Base-by-base conservation (phyloP, 2,113 vertebrate species). In the Thomomys bottae region DNA sequence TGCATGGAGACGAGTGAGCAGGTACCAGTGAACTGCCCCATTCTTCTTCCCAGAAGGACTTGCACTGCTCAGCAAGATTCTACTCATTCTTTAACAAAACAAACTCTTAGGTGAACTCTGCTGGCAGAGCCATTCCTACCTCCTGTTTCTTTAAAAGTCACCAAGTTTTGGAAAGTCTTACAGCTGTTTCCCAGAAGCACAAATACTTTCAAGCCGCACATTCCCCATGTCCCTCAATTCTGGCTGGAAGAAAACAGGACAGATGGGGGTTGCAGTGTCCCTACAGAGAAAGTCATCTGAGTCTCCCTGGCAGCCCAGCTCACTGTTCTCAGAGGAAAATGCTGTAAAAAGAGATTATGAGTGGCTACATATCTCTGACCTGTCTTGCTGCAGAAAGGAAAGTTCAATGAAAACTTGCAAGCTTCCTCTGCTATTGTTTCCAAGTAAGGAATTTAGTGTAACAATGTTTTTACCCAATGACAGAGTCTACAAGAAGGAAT, bases 241-340 rank as follows among this genome's bases (percentile, higher is more conserved):
- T 71, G 82, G 67, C 67, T 49, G 54, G 71, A 84, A 87, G 86
- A 70, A 91, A 93, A 87, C 79, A 80, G 28, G 63, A 79, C 26
- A 42, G 34, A 63, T 36, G 79, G 10, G 67, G 63, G 90, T 42
- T 59, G 30, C 26, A 10, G 38, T 57, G 34, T 45, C 54, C 64
- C 79, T 76, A 54, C 38, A 14, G 17, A 61, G 26, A 66, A 81
- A 8, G 20, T 42, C 6, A 42, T 7, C 76, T 30, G 20, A 36
- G 72, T 28, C 68, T 70, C 4, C 68, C 75, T 1, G 8, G 30
- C 15, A 6, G 20, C 63, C 42, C 6, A 30, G 73, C 18, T 59
- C 2, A 0, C 54, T 49, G 79, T 54, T 23, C n/a, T 84, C 75
- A n/a, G 75, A 11, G 32, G 64, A 26, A 72, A 34, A 67, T 24